Percentiles rank a stretch among this genome's conserved stretches.
These are phyloP conservation scores for Calidris pygmaea DNA, from an alignment of 2,113 vertebrate genomes.

Conservation along the genomic window DNA sequence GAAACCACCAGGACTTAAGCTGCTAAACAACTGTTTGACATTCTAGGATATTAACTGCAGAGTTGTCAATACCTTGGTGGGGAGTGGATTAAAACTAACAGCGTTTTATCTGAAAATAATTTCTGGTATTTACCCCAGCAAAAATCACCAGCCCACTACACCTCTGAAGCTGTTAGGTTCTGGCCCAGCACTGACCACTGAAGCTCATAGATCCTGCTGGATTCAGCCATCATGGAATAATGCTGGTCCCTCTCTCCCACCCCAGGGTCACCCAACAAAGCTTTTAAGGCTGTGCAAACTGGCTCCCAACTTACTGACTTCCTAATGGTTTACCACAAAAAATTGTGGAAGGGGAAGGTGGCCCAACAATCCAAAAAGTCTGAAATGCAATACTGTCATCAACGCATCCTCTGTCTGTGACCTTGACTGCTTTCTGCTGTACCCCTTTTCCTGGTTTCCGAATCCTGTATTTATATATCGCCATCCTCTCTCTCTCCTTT, in stretches of 20 bases:
- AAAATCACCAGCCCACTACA: not conserved
- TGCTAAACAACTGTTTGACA: not conserved
- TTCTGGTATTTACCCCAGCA: not conserved
- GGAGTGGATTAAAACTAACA: not conserved
- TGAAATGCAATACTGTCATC: not conserved
- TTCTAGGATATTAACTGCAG: not conserved
- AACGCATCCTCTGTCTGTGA: accelerated
- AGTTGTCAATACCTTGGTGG: not conserved
- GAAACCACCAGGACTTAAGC: not conserved
- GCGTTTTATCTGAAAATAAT: not conserved
- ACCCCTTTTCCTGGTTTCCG: accelerated
- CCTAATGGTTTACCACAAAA: not conserved
- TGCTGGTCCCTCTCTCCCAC: not conserved
- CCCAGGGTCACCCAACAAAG: not conserved
- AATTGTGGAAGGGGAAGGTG: not conserved
- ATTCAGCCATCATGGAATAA: accelerated
- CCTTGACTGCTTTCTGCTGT: not conserved
- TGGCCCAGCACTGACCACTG: not conserved
- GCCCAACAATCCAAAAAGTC: not conserved
- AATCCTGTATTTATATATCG: not conserved
- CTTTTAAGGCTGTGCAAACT: not conserved
- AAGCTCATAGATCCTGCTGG: not conserved
- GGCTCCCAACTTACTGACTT: not conserved
- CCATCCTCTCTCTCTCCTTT: not conserved
- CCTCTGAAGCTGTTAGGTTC: not conserved